Percentiles rank a stretch among this genome's conserved stretches.
Conservation (phyloP, 2,797 vertebrate genomes). For the Parotocinclus haroldoi region DNA sequence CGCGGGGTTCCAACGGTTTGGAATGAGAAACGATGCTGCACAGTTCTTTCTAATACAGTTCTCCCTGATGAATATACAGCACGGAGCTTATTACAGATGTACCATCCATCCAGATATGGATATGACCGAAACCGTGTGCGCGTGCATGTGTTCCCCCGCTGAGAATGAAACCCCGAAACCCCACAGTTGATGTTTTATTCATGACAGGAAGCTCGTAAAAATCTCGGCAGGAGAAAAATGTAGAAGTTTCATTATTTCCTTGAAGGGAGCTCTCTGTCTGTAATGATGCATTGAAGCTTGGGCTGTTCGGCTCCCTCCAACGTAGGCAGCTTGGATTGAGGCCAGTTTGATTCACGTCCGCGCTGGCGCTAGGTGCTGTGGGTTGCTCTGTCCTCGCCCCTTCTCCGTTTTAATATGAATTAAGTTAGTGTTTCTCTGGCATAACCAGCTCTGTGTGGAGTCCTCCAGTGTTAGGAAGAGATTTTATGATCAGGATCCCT, state of each 20-base stretch:
- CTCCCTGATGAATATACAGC: slow-evolving; percentile 16
- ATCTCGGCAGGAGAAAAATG: slow-evolving; percentile 45
- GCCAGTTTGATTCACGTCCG: slow-evolving; percentile 28
- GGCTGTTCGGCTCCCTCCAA: slow-evolving; percentile 25
- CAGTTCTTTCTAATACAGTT: slow-evolving; percentile 24
- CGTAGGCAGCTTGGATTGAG: slow-evolving; percentile 16
- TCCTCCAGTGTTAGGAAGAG: too few relatives aligned
- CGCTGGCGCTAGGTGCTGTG: slow-evolving; percentile 26
- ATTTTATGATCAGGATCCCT: too few relatives aligned
- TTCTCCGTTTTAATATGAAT: slow-evolving; percentile 7
- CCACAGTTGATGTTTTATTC: slow-evolving; percentile 59
- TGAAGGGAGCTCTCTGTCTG: slow-evolving; percentile 33
- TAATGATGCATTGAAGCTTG: slow-evolving; percentile 29
- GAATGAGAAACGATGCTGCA: slow-evolving; percentile 12
- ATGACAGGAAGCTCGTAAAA: slow-evolving; percentile 52
- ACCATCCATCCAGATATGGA: slow-evolving; percentile 43
- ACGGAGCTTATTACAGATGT: background rate
- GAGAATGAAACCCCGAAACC: slow-evolving; percentile 36
- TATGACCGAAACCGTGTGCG: slow-evolving; percentile 38
- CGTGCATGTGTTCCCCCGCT: slow-evolving; percentile 36
- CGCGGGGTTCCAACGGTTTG: background rate
- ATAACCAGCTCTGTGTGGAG: too few relatives aligned
- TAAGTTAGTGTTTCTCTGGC: background rate
- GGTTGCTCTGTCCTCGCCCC: slow-evolving; percentile 20
- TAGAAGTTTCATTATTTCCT: slow-evolving; percentile 51